Conservation (phyloP, 92 coral and sea anemone genomes). For the Ricordea florida region DNA sequence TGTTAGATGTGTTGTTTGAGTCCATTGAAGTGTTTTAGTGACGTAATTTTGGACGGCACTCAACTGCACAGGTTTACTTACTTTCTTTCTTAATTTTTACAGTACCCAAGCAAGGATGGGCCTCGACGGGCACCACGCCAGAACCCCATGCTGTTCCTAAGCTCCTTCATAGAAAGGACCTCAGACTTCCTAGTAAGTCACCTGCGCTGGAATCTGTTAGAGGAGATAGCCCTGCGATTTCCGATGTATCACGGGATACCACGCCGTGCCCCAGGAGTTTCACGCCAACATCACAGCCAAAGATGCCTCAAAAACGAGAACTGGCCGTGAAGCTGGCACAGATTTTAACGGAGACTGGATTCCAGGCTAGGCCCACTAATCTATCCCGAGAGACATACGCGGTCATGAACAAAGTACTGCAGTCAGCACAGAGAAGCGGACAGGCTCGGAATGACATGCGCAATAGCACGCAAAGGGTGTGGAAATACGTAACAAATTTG, state of each 20-base stretch:
- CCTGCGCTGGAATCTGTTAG: slow-evolving; percentile 13
- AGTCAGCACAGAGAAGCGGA: slow-evolving; percentile 38
- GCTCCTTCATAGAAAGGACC: slow-evolving; percentile 71
- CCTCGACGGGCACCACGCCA: slow-evolving; percentile 62
- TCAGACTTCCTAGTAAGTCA: slow-evolving; percentile 33
- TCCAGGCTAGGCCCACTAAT: slow-evolving; percentile 27
- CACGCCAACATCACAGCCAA: slow-evolving; percentile 53
- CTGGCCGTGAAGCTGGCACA: slow-evolving; percentile 67
- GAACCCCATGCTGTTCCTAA: slow-evolving; percentile 78
- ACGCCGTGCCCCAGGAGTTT: slow-evolving; percentile 83
- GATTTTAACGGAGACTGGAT: slow-evolving; percentile 43
- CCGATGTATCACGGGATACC: slow-evolving; percentile 22
- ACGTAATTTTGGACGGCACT: too few relatives aligned
- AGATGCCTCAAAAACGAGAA: slow-evolving; percentile 57
- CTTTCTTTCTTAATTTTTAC: background rate
- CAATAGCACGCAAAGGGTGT: slow-evolving; percentile 62
- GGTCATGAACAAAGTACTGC: slow-evolving; percentile 72
- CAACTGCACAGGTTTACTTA: too few relatives aligned
- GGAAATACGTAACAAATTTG: slow-evolving; percentile 71
- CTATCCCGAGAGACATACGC: slow-evolving; percentile 74
- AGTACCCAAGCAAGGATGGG: slow-evolving; percentile 83
- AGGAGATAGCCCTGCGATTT: slow-evolving; percentile 49
- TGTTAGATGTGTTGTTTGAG: too few relatives aligned
- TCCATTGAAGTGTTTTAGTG: too few relatives aligned
- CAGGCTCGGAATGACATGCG: slow-evolving; percentile 59